Evolutionary conservation across 2,113 vertebrate species (phyloP).

Genomic region (Anguilla japonica): DNA sequence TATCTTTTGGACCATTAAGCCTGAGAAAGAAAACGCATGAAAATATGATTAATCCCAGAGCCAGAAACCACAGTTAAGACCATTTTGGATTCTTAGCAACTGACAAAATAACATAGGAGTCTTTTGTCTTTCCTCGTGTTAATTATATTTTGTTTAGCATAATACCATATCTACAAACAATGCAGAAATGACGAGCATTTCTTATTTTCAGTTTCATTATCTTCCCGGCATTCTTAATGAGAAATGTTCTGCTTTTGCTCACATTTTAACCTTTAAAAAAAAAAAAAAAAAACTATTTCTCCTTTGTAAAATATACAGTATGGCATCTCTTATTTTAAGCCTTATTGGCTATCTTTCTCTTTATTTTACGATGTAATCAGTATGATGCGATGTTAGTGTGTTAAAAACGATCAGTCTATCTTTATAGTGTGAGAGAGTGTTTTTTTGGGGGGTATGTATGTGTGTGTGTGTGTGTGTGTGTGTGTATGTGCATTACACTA

Average conservation of each 20-base stretch:
- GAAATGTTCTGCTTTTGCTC: not conserved
- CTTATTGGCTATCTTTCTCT: not conserved
- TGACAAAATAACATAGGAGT: constrained; percentile 6
- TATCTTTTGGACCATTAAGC: constrained; percentile 25
- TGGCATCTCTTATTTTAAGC: not conserved
- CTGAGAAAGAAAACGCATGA: constrained; percentile 14
- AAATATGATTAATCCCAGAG: constrained; percentile 19
- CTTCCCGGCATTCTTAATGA: constrained; percentile 5
- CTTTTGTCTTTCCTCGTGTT: not conserved
- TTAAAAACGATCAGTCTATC: too few species aligned
- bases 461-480: too few species aligned
- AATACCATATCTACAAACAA: constrained; percentile 2
- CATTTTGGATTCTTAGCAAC: not conserved
- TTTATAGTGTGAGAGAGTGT: too few species aligned
- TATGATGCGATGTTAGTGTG: too few species aligned
- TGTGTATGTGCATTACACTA: too few species aligned
- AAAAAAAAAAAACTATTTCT: not conserved
- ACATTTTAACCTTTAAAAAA: not conserved
- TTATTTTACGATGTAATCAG: not conserved
- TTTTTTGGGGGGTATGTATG: too few species aligned
- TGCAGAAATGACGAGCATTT: not conserved
- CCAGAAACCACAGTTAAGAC: not conserved
- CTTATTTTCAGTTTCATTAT: constrained; percentile 16
- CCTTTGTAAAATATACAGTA: not conserved
- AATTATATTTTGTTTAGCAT: not conserved